Percentiles rank a stretch among this genome's conserved stretches.
Evolutionary conservation across 2,113 vertebrate species (phyloP).

Genomic region (Stercorarius parasiticus): DNA sequence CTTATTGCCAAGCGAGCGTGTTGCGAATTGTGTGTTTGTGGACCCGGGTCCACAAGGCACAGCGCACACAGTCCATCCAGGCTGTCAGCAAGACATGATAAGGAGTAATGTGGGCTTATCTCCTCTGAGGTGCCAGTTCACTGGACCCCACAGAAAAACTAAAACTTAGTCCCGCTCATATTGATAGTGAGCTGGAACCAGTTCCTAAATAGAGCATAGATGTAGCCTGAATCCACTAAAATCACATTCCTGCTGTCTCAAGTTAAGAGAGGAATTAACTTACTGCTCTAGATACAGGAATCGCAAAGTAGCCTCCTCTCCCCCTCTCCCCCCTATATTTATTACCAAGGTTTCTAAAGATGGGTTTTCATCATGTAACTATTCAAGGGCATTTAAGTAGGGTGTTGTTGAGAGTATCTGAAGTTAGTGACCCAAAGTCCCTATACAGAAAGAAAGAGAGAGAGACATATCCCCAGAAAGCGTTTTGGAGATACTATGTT

Average conservation of each 20-base stretch:
- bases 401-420: background rate
- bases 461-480: background rate
- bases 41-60: background rate
- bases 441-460: background rate
- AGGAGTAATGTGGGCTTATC: background rate
- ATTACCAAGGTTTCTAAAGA: background rate
- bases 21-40: background rate
- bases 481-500: background rate
- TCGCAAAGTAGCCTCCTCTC: background rate
- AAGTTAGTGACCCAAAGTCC: background rate
- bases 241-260: background rate
- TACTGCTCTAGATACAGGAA: background rate
- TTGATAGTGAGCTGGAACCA: background rate
- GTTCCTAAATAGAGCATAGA: background rate
- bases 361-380: background rate
- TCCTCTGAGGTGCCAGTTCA: background rate
- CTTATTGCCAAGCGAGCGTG: no score
- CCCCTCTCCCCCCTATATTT: accelerated
- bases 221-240: background rate
- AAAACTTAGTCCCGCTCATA: background rate
- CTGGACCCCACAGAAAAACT: background rate
- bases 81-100: background rate
- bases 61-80: background rate
- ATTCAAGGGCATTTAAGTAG: background rate
- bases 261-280: background rate